Conservation (phyloP, 1,140 invertebrate species). For the Bombus fervidus region DNA sequence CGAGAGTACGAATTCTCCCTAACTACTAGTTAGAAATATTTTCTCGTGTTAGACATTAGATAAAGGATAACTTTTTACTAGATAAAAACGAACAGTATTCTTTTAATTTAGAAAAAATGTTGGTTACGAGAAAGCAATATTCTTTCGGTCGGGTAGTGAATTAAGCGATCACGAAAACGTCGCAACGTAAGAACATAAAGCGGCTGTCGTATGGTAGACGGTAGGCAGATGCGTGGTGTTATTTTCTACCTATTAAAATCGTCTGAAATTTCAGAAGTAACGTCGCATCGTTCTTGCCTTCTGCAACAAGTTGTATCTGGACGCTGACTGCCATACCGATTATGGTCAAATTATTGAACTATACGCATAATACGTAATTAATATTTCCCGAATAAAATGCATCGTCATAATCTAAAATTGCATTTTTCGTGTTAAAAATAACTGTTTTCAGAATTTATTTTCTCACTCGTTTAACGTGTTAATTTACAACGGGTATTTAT, state of each 20-base stretch:
- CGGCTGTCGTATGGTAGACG: conserved; percentile 53
- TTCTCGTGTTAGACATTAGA: too few species aligned
- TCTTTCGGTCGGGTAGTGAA: neutral
- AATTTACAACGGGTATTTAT: neutral
- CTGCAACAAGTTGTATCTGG: neutral
- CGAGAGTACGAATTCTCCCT: neutral
- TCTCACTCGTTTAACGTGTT: neutral
- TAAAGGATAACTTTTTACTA: too few species aligned
- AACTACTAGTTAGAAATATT: too few species aligned
- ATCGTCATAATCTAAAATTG: too few species aligned
- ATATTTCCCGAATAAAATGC: neutral
- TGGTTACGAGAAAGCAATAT: neutral
- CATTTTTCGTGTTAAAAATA: too few species aligned
- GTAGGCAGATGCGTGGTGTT: conserved; percentile 39
- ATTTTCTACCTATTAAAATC: neutral
- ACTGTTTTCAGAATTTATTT: too few species aligned
- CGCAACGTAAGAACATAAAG: conserved; percentile 6
- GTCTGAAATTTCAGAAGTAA: conserved; percentile 72
- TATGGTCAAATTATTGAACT: neutral
- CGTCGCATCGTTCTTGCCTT: conserved; percentile 2
- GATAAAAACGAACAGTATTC: neutral
- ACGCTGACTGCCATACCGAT: neutral
- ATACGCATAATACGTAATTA: neutral
- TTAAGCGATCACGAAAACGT: neutral
- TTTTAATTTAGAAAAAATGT: neutral